These are phyloP conservation scores for Tiliacea citrago DNA, from an alignment of 2,888 invertebrate species.

Conservation along the genomic window DNA sequence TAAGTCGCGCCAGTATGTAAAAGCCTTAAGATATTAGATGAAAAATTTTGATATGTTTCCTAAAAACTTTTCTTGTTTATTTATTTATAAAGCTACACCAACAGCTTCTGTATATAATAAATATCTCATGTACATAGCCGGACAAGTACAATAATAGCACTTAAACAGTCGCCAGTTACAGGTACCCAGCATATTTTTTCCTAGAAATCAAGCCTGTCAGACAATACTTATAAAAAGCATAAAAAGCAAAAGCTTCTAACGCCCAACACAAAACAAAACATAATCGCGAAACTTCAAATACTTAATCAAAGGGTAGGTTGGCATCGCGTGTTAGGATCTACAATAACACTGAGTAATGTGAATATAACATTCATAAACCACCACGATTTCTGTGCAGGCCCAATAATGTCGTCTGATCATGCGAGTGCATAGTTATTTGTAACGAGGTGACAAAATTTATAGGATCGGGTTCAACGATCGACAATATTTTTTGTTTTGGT, in stretches of 20 bases:
- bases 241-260: background rate
- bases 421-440: conserved; percentile 68
- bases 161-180: too few species aligned
- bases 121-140: too few species aligned
- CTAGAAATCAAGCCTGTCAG: background rate
- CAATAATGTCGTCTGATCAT: conserved; percentile 71
- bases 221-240: background rate
- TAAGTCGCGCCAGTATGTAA: too few species aligned
- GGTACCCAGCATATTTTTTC: too few species aligned
- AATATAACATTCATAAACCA: conserved; percentile 47
- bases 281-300: conserved; percentile 39
- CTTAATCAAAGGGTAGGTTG: conserved; percentile 39
- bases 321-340: conserved; percentile 55
- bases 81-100: too few species aligned
- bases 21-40: too few species aligned
- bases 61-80: too few species aligned
- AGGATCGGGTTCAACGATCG: conserved; percentile 52
- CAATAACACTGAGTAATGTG: conserved; percentile 58
- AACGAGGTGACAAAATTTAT: conserved; percentile 70
- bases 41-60: background rate
- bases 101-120: too few species aligned
- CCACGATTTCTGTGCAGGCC: conserved; percentile 62
- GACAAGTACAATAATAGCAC: too few species aligned
- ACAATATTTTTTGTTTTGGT: conserved; percentile 32
- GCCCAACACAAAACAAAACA: background rate